A percentile compares a stretch with the other conserved stretches of the same genome.
Evolutionary conservation across 2,797 vertebrate genomes (phyloP).

Genomic region (Hemibagrus guttatus): DNA sequence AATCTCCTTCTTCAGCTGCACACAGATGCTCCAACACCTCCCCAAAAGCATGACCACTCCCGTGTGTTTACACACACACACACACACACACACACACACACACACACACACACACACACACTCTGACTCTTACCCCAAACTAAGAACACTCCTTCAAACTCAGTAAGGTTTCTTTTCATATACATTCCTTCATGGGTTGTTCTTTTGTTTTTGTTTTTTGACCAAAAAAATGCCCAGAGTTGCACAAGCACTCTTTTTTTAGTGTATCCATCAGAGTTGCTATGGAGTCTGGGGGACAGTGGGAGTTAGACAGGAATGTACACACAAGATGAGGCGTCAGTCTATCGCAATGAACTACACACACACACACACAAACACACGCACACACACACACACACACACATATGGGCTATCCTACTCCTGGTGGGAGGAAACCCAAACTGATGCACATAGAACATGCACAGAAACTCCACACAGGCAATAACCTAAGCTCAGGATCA

Average conservation of each 20-base stretch:
- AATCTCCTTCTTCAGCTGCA: conserved; percentile 80
- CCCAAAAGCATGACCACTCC: conserved; percentile 68
- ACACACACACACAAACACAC: neutral
- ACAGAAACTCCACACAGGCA: no score
- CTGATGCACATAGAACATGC: neutral
- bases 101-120: neutral
- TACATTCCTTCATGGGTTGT: neutral
- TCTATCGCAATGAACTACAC: no score
- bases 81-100: neutral
- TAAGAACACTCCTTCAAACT: neutral
- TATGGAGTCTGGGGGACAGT: no score
- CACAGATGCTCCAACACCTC: conserved; percentile 81
- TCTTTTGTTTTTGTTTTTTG: no score
- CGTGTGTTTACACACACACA: conserved; percentile 19
- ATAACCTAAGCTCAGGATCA: neutral
- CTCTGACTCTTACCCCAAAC: neutral
- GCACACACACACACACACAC: no score
- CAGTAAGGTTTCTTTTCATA: neutral
- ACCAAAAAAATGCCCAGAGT: no score
- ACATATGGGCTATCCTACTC: neutral
- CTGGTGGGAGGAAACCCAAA: neutral
- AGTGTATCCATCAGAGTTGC: no score
- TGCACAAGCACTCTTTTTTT: no score
- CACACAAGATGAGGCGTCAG: no score
- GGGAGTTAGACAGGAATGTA: no score